A percentile compares a stretch with the other conserved stretches of the same genome.
These are phyloP conservation scores for Trachelus troglodyta DNA, from an alignment of 2,888 invertebrate genomes.

Conservation along the genomic window DNA sequence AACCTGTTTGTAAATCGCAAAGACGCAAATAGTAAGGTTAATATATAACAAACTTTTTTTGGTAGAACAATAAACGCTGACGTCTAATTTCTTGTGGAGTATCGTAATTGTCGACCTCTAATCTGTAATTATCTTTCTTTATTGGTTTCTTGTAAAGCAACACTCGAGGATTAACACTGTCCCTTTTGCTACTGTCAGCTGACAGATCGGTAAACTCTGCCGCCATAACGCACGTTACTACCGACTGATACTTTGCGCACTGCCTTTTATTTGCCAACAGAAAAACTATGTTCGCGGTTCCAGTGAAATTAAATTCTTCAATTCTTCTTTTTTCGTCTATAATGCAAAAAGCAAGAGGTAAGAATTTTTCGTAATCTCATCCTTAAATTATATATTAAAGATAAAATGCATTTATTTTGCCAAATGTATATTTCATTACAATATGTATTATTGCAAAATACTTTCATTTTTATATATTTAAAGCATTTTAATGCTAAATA, in stretches of 20 bases:
- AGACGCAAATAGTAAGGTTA: slow-evolving; percentile 7
- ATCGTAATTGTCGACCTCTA: slow-evolving; percentile 48
- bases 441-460: not conserved
- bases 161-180: slow-evolving; percentile 27
- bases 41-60: slow-evolving; percentile 51
- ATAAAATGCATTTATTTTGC: not conserved
- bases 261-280: not conserved
- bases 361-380: too few relatives aligned
- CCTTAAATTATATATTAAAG: too few relatives aligned
- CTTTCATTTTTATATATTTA: not conserved
- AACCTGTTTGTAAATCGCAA: slow-evolving; percentile 9
- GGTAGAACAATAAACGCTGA: slow-evolving; percentile 48
- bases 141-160: slow-evolving; percentile 59
- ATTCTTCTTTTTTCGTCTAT: too few relatives aligned
- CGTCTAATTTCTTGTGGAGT: slow-evolving; percentile 60
- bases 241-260: not conserved
- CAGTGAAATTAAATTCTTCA: too few relatives aligned
- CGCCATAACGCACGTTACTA: not conserved
- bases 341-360: not conserved
- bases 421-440: not conserved
- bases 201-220: not conserved
- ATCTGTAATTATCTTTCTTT: slow-evolving; percentile 51
- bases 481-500: not conserved
- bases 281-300: not conserved
- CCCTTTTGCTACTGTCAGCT: slow-evolving; percentile 4